Base-by-base conservation (phyloP, 2,888 invertebrate species). In the Chironomus riparius region DNA sequence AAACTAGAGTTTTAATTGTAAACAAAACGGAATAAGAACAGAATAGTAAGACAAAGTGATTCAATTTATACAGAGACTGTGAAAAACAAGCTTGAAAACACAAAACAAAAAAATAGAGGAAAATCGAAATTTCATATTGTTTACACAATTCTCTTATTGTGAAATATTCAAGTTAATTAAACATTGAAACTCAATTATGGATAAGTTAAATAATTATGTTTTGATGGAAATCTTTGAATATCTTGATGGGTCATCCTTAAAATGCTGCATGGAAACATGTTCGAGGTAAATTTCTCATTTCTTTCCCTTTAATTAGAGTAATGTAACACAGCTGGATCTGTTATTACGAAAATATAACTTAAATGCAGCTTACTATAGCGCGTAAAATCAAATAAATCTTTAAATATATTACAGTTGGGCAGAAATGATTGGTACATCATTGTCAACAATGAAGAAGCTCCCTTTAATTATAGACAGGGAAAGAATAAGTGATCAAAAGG, bases 161-260 rank as follows among this genome's bases (percentile, higher is more conserved):
- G 4, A 50, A 50, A 15, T 50, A 50, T n/a, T 62, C 7, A 10
- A 65, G 24, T 24, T 70, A 47, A 71, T 15, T 56, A 13, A 73
- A 38, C 38, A 38, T 1, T 7, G 38, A 38, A 38, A 10, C 38
- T 38, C 10, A 38, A 21, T 56, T 24, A 74, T 74, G 24, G n/a
- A 21, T 2, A 50, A 15, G 2, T 21, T 74, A 22, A n/a, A 28
- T 15, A 18, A 71, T 12, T 47, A 65, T 12, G 47, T 18, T 13
- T 48, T 74, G 7, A 47, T 74, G 4, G 74, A 74, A 6, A 48
- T 74, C 1, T 74, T 74, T n/a, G 10, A 47, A 22, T 74, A 68
- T 68, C 74, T 74, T 15, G 68, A 74, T 48, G 74, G 38, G 5
- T 5, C 10, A 0, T 1, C 65, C 3, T n/a, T 74, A 47, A 74